Evolutionary conservation across 2,113 vertebrate species (phyloP).

Genomic region (Campylomormyrus tamandua): DNA sequence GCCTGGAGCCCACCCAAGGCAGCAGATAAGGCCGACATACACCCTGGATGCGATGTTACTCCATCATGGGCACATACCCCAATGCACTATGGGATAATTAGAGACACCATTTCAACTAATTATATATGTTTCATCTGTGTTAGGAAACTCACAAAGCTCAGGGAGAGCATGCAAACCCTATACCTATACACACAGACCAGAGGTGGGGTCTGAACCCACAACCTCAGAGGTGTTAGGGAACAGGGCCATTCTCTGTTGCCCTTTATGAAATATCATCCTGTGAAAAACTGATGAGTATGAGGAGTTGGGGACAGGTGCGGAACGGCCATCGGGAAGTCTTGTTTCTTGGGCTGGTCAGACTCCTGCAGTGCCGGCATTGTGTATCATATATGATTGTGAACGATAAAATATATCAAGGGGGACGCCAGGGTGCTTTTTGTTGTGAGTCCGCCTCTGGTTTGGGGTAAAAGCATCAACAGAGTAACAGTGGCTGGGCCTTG

Average conservation of each 20-base stretch:
- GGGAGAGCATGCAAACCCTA: background rate
- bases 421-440: background rate
- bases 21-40: background rate
- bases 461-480: background rate
- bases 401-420: background rate
- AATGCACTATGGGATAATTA: background rate
- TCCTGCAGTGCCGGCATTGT: background rate
- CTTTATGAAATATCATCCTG: background rate
- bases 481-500: background rate
- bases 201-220: background rate
- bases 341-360: background rate
- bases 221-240: background rate
- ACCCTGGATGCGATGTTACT: background rate
- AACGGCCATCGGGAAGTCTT: background rate
- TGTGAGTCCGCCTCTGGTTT: background rate
- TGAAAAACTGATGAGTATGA: background rate
- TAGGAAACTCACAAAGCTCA: background rate
- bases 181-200: background rate
- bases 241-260: background rate
- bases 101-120: background rate
- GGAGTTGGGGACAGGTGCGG: background rate
- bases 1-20: background rate
- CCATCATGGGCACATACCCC: background rate
- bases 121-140: background rate
- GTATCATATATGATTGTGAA: background rate